A percentile compares a stretch with the other conserved stretches of the same genome.
Evolutionary conservation across 1,140 invertebrate genomes (phyloP).

Genomic region (Nasonia vitripennis): DNA sequence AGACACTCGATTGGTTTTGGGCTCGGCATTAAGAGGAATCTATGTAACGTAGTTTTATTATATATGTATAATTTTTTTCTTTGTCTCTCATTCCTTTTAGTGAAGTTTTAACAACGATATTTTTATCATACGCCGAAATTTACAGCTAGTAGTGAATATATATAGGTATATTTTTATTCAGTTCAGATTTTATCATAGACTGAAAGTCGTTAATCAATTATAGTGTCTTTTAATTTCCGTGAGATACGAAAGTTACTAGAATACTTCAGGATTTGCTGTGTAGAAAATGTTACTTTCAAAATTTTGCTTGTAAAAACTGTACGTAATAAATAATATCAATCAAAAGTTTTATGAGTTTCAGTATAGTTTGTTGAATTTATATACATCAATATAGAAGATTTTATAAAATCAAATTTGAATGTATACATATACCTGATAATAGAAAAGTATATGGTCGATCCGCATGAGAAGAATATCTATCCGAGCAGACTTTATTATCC

Average conservation of each 20-base stretch:
- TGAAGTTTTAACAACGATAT: constrained; percentile 31
- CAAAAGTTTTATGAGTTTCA: neutral
- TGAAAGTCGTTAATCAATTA: neutral
- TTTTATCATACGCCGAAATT: constrained; percentile 16
- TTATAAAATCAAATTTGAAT: neutral
- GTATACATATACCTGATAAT: neutral
- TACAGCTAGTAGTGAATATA: neutral
- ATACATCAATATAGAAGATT: neutral
- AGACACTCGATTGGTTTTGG: constrained; percentile 38
- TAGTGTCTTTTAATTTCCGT: constrained; percentile 3
- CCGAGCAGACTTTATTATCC: constrained; percentile 1
- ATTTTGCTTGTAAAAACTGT: neutral
- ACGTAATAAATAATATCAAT: neutral
- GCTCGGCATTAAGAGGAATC: constrained; percentile 12
- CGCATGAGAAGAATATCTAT: constrained; percentile 15
- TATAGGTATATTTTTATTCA: constrained; percentile 20
- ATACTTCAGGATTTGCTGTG: neutral
- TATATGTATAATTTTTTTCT: neutral
- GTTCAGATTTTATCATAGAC: constrained; percentile 19
- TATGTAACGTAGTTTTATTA: neutral
- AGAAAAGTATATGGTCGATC: neutral
- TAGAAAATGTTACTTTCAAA: constrained; percentile 1
- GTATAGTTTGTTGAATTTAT: constrained; percentile 2
- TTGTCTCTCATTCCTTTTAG: neutral
- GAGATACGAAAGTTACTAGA: neutral